Evolutionary conservation across 2,113 vertebrate species (phyloP), one percentile per base, ranked within the genome.

Genomic region (Siniperca chuatsi): DNA sequence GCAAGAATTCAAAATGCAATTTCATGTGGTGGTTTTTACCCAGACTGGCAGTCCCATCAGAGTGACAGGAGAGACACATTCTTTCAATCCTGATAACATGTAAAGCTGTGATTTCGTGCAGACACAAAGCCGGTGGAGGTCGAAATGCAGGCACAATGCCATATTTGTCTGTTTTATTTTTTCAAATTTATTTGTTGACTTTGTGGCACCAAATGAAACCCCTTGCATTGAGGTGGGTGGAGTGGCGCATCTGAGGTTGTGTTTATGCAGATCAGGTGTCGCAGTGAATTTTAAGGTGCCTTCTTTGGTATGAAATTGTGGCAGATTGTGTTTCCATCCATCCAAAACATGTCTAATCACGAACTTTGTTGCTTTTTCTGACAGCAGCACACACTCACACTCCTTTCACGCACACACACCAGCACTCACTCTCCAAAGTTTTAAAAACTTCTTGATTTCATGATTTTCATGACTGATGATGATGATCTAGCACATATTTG

Each of bases 21-120:
- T 66, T 50, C 77, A 60, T 82, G 69, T 50, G 37, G 35, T 78
- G 44, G 8, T 83, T 83, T 81, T 86, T 68, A 86, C 55, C 54
- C 48, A 82, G 35, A 68, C 62, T 16, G 55, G 54, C 71, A 86
- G 65, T 73, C 52, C 13, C 20, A 4, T 73, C 81, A 66, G 71
- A 81, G 40, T 60, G 75, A 85, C 25, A 13, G 18, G 42, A 74
- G 55, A 55, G 23, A 60, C 9, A 23, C 37, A 46, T 73, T 55
- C 18, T 85, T 57, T 82, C 15, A 65, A 78, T 50, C 23, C 50
- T 83, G 58, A 48, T 54, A 67, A 79, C 75, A 81, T 69, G 82
- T 44, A 68, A 66, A 54, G 21, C n/a, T 44, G 37, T 33, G 21
- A n/a, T 60, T 78, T 25, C 15, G 6, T 79, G 44, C 52, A 73